Conservation (phyloP, 1,140 invertebrate genomes). For the Bathynomus jamesi region DNA sequence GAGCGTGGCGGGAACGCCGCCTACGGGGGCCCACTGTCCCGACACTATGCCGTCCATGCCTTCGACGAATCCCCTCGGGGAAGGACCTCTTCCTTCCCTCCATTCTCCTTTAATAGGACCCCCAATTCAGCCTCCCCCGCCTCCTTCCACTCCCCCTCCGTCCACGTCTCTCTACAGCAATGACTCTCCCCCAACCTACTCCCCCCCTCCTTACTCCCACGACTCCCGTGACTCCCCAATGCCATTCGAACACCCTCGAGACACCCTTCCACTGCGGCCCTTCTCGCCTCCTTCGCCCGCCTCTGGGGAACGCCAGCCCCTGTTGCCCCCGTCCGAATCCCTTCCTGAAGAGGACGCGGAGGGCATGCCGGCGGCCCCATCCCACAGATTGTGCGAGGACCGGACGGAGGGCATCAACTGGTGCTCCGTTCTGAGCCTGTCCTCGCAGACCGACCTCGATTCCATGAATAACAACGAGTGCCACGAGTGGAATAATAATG, state of each 20-base stretch:
- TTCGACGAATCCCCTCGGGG: conserved; percentile 35
- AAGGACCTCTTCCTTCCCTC: conserved; percentile 28
- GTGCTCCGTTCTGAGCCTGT: conserved; percentile 78
- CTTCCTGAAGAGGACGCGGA: conserved; percentile 57
- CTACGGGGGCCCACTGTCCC: conserved; percentile 21
- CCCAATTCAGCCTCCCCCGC: conserved; percentile 38
- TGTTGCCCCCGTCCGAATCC: conserved; percentile 40
- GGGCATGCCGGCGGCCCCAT: background rate
- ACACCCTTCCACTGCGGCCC: conserved; percentile 20
- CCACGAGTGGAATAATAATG: conserved; percentile 42
- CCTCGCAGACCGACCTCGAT: conserved; percentile 71
- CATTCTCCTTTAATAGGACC: conserved; percentile 25
- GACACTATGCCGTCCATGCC: conserved; percentile 35
- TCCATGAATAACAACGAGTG: conserved; percentile 68
- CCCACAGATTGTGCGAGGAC: conserved; percentile 48
- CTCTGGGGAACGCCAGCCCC: conserved; percentile 14
- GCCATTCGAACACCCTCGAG: conserved; percentile 40
- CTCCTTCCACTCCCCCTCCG: conserved; percentile 44
- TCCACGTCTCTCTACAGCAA: conserved; percentile 17
- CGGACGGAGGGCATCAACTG: conserved; percentile 67
- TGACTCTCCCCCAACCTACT: conserved; percentile 16
- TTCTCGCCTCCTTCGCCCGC: conserved; percentile 16
- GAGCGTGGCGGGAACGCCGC: conserved; percentile 12
- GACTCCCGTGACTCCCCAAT: conserved; percentile 15
- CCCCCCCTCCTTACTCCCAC: conserved; percentile 28